Conservation (phyloP, 1,140 invertebrate species). For the Cardiocondyla obscurior region DNA sequence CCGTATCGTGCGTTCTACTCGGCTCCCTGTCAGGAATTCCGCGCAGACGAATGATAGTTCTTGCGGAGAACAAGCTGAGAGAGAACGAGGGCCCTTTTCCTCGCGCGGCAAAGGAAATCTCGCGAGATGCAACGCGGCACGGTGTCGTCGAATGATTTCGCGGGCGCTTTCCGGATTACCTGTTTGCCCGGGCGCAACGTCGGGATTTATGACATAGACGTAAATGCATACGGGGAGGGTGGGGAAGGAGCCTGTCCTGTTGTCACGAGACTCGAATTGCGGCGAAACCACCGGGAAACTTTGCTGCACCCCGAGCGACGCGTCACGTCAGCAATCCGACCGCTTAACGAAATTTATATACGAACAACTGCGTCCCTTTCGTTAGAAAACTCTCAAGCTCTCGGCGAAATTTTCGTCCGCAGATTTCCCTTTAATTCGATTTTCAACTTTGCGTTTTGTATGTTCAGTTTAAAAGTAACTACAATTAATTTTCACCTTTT, state of each 20-base stretch:
- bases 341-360: conserved; percentile 32
- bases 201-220: conserved; percentile 32
- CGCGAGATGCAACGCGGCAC: conserved; percentile 24
- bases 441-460: too few species aligned
- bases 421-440: neutral
- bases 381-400: neutral
- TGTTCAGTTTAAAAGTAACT: neutral
- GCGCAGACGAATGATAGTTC: conserved; percentile 51
- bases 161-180: conserved; percentile 24
- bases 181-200: neutral
- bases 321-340: conserved; percentile 2
- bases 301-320: neutral
- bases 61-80: conserved; percentile 4
- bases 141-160: conserved; percentile 31
- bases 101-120: conserved; percentile 39
- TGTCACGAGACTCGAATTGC: conserved; percentile 17
- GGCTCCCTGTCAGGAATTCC: conserved; percentile 42
- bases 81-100: neutral
- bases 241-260: neutral
- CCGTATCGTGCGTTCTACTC: neutral
- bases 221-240: conserved; percentile 5
- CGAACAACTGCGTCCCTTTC: neutral
- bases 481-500: neutral
- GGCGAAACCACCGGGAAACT: conserved; percentile 20
- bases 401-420: neutral